Base-by-base conservation (phyloP, 2,797 vertebrate genomes). In the Semaprochilodus insignis region DNA sequence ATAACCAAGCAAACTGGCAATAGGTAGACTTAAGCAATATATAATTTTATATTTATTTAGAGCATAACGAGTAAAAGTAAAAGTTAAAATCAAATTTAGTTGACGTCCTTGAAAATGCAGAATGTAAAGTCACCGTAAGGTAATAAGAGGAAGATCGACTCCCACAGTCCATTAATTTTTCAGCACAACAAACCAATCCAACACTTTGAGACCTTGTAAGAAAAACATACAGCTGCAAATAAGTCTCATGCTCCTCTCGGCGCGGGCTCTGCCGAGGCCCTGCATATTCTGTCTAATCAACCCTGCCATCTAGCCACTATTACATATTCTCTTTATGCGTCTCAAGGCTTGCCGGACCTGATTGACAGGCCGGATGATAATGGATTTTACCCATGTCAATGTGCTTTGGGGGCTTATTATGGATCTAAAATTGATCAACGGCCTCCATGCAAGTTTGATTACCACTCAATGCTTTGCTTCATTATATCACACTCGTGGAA, bases 331-430 rank as follows among this genome's bases (percentile, higher is more conserved):
- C 27, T 74, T 51, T 69, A 23, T 72, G 69, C 23, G 73, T 55
- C 62, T 65, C 6, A 54, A 57, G 51, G 36, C 76, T 63, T 17
- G 66, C 77, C 66, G 69, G 55, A 40, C 25, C 52, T 89, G 90
- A 91, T 75, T 86, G 92, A 87, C 89, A 87, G 86, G 83, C 81
- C 60, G 62, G 77, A 74, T 6, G 48, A 87, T 86, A 88, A 88
- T 48, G 3, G 59, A 90, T 83, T 88, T 74, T 86, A 81, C 63
- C 74, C 69, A 78, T 77, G 84, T 87, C 66, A 67, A 78, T 65
- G 82, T 72, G 54, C 67, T 65, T 87, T 55, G 80, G 75, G 51
- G 72, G 21, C 36, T 89, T 80, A 74, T 86, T 84, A 89, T 57
- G 77, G 82, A 62, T 74, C 74, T 82, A 86, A 87, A 82, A 88